These are phyloP conservation scores for Meleagris gallopavo DNA, from an alignment of 2,113 vertebrate species.

Conservation along the genomic window DNA sequence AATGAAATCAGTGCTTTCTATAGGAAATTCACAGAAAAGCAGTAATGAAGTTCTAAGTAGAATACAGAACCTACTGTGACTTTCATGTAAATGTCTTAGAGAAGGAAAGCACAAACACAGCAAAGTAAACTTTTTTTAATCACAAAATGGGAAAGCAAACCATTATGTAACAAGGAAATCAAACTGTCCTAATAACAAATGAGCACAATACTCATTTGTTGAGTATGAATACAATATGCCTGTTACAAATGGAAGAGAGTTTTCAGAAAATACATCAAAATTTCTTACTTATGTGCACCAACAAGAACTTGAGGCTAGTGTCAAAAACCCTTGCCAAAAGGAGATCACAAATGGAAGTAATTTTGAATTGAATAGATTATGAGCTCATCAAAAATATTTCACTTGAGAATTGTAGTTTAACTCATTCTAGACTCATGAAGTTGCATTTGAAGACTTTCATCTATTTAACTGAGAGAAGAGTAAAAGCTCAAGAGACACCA, in stretches of 20 bases:
- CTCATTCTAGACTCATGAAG: not conserved
- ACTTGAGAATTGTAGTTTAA: not conserved
- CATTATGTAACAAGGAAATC: not conserved
- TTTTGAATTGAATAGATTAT: not conserved
- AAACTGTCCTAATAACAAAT: not conserved
- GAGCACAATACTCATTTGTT: accelerated
- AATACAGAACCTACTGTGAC: not conserved
- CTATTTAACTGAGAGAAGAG: not conserved
- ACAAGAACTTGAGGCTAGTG: not conserved
- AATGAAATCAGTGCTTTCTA: not conserved
- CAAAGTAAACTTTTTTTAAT: not conserved
- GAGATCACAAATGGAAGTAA: not conserved
- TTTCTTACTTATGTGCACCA: not conserved
- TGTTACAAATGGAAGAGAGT: not conserved
- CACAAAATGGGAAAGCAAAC: not conserved
- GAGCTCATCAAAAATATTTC: not conserved
- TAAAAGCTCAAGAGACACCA: not conserved
- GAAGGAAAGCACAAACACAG: not conserved
- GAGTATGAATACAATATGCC: not conserved
- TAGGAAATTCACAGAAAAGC: not conserved
- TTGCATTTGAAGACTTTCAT: not conserved
- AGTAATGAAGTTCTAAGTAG: not conserved
- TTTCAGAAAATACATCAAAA: not conserved
- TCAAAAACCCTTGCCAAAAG: not conserved
- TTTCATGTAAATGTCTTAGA: not conserved